Evolutionary conservation across 2,797 vertebrate species (phyloP).

Genomic region (Clarias laeviceps): DNA sequence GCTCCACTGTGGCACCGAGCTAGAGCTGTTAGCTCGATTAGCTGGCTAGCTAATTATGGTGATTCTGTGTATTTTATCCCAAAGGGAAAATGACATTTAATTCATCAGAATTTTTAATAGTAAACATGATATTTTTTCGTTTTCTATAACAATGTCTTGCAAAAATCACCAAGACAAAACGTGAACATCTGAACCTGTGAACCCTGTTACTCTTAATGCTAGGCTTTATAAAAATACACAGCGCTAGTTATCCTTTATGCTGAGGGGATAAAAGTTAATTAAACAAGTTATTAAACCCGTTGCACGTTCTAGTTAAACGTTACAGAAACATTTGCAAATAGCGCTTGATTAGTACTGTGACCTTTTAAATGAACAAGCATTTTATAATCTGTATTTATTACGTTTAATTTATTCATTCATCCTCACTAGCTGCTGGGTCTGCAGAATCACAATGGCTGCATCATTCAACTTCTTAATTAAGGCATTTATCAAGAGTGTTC

Average conservation of each 20-base stretch:
- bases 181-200: neutral
- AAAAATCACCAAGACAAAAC: too few relatives aligned
- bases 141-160: neutral
- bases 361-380: neutral
- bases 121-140: neutral
- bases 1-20: slow-evolving; percentile 51
- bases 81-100: neutral
- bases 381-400: neutral
- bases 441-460: neutral
- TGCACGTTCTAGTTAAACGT: too few relatives aligned
- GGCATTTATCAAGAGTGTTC: neutral
- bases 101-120: neutral
- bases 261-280: neutral
- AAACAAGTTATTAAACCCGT: too few relatives aligned
- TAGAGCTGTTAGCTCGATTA: slow-evolving; percentile 30
- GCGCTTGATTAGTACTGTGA: neutral
- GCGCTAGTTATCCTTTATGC: neutral
- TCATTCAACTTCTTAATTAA: neutral
- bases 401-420: neutral
- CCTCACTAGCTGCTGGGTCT: neutral
- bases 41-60: neutral
- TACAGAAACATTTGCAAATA: neutral
- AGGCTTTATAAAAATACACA: neutral
- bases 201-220: too few relatives aligned
- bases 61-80: neutral